A percentile compares a stretch with the other conserved stretches of the same genome.
Evolutionary conservation across 2,888 invertebrate species (phyloP).

Genomic region (Apamea crenata): DNA sequence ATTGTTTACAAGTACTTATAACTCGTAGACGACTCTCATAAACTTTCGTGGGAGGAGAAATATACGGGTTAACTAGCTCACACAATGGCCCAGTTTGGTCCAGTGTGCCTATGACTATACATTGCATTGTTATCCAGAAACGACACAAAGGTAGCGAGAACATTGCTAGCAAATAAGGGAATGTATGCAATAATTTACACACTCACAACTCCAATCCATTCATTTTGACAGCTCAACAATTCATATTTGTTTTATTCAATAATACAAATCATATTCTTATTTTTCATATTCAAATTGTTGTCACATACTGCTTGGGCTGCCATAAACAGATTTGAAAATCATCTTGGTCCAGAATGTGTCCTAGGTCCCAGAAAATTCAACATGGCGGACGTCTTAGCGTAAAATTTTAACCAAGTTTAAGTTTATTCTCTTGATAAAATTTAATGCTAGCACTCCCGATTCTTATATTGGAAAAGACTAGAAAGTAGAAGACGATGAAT

Average conservation of each 20-base stretch:
- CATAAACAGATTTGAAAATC: too few relatives aligned
- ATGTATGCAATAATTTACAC: neutral
- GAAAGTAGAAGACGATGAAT: neutral
- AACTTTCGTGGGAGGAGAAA: constrained; percentile 44
- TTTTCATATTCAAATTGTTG: neutral
- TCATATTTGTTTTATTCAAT: too few relatives aligned
- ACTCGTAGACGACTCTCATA: constrained; percentile 11
- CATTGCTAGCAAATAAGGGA: neutral
- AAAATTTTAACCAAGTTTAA: neutral
- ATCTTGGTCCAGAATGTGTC: neutral
- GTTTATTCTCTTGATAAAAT: neutral
- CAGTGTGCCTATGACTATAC: neutral
- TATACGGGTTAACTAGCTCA: constrained; percentile 21
- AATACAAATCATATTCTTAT: too few relatives aligned
- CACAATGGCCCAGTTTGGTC: constrained; percentile 1
- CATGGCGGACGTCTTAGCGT: neutral
- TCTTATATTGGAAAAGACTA: neutral
- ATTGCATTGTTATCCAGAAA: neutral
- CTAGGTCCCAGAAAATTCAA: neutral
- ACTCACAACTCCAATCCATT: neutral
- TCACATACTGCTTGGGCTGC: neutral
- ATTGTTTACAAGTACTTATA: constrained; percentile 39
- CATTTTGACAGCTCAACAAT: neutral
- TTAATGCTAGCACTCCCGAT: too few relatives aligned
- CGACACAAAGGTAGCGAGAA: neutral